Conservation (phyloP, 2,113 vertebrate species). For the Sphyrna mokarran region DNA sequence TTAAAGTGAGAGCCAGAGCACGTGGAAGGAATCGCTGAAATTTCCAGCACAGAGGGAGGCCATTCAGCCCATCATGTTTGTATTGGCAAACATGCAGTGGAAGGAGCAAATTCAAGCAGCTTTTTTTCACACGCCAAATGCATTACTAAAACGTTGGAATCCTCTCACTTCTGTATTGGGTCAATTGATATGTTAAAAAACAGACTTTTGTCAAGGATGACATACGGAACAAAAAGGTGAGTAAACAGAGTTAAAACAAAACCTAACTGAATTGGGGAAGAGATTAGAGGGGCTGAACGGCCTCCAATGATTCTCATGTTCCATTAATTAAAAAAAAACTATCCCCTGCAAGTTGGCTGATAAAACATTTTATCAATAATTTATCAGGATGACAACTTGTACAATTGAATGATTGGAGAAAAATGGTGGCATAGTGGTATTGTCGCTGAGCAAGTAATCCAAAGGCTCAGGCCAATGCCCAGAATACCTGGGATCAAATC, state of each 20-base stretch:
- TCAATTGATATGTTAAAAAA: not conserved
- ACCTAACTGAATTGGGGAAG: not conserved
- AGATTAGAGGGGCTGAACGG: not conserved
- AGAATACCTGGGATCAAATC: too few species aligned
- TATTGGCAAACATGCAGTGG: not conserved
- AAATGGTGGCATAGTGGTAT: too few species aligned
- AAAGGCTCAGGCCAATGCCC: too few species aligned
- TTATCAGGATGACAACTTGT: not conserved
- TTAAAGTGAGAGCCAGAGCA: not conserved
- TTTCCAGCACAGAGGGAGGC: not conserved
- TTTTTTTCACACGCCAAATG: not conserved
- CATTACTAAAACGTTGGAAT: too few species aligned
- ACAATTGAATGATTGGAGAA: too few species aligned
- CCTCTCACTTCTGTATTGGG: too few species aligned
- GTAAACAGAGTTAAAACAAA: not conserved
- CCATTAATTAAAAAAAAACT: not conserved
- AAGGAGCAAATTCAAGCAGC: not conserved
- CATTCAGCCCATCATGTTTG: not conserved
- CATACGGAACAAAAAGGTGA: not conserved
- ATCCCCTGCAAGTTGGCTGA: not conserved
- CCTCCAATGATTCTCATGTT: not conserved
- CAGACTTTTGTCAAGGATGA: not conserved
- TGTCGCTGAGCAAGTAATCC: too few species aligned
- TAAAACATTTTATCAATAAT: not conserved
- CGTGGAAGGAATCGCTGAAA: not conserved